phyloP scores from a whole-genome alignment of 2,888 invertebrate genomes.

The Orchesella flavescens region DNA sequence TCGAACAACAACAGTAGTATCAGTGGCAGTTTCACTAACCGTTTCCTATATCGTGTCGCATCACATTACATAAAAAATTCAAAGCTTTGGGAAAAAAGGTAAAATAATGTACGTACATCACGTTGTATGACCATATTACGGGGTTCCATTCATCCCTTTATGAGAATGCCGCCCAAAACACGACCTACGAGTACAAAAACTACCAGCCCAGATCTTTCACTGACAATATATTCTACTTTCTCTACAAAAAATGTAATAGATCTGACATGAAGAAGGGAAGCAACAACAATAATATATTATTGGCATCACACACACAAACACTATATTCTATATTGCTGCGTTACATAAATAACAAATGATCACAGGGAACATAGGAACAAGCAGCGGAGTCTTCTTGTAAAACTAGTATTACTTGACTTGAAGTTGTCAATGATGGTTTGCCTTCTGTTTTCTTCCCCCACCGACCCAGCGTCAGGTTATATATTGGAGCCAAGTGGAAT shows the following conservation, averaged over 20 bases:
- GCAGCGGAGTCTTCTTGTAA: too few relatives aligned
- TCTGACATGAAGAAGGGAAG: background rate
- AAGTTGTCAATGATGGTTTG: slow-evolving; percentile 29
- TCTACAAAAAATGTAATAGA: slow-evolving; percentile 3
- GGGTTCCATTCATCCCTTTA: background rate
- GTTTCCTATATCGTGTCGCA: slow-evolving; percentile 37
- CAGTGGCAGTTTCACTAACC: slow-evolving; percentile 29
- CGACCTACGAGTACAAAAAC: too few relatives aligned
- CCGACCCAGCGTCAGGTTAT: slow-evolving; percentile 21
- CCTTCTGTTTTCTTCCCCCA: background rate
- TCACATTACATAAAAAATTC: slow-evolving; percentile 25
- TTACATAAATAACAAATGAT: slow-evolving; percentile 14
- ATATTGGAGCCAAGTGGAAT: slow-evolving; percentile 13
- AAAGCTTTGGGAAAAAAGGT: background rate
- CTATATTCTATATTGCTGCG: background rate
- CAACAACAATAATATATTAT: slow-evolving; percentile 29
- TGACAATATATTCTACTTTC: background rate
- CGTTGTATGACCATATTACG: background rate
- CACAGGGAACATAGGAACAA: background rate
- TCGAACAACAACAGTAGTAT: slow-evolving; percentile 5
- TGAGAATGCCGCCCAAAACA: background rate
- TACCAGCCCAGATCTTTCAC: background rate
- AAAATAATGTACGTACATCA: background rate
- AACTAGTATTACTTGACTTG: background rate
- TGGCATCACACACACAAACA: background rate